These are phyloP conservation scores for Tillus elongatus DNA, from an alignment of 2,888 invertebrate genomes.

Conservation along the genomic window DNA sequence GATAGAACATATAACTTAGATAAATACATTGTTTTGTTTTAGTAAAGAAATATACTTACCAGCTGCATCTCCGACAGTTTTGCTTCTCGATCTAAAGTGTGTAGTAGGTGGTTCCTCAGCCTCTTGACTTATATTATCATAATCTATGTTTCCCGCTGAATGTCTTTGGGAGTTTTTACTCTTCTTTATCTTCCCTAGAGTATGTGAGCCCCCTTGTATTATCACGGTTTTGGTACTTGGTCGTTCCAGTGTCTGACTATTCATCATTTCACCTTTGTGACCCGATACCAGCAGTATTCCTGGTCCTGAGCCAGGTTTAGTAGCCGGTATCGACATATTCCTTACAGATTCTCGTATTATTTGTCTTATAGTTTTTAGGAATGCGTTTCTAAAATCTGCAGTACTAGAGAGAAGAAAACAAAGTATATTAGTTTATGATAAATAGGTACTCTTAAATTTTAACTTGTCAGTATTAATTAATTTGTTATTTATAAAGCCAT, in stretches of 20 bases:
- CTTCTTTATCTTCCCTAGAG: slow-evolving; percentile 72
- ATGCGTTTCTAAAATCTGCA: slow-evolving; percentile 91
- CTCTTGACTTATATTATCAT: slow-evolving; percentile 71
- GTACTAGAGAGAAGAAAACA: slow-evolving; percentile 54
- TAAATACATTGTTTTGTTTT: not conserved
- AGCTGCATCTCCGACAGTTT: slow-evolving; percentile 79
- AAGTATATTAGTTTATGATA: too few relatives aligned
- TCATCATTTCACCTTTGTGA: slow-evolving; percentile 38
- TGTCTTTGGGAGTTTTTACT: slow-evolving; percentile 67
- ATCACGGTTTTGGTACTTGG: slow-evolving; percentile 46
- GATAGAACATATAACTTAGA: not conserved
- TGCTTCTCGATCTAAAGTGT: slow-evolving; percentile 73
- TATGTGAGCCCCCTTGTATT: slow-evolving; percentile 57
- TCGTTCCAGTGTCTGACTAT: slow-evolving; percentile 53
- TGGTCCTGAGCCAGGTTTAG: slow-evolving; percentile 52
- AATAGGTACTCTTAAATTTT: too few relatives aligned
- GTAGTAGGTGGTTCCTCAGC: slow-evolving; percentile 52
- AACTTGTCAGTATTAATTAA: too few relatives aligned
- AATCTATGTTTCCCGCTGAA: slow-evolving; percentile 78
- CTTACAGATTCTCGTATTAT: slow-evolving; percentile 94
- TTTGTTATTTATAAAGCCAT: too few relatives aligned
- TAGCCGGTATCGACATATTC: slow-evolving; percentile 89
- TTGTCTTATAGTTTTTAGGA: slow-evolving; percentile 92
- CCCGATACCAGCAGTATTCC: slow-evolving; percentile 39
- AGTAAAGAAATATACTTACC: slow-evolving; percentile 44